Percentiles rank a stretch among this genome's conserved stretches.
These are phyloP conservation scores for Argyresthia goedartella DNA, from an alignment of 2,888 invertebrate genomes.

Conservation along the genomic window DNA sequence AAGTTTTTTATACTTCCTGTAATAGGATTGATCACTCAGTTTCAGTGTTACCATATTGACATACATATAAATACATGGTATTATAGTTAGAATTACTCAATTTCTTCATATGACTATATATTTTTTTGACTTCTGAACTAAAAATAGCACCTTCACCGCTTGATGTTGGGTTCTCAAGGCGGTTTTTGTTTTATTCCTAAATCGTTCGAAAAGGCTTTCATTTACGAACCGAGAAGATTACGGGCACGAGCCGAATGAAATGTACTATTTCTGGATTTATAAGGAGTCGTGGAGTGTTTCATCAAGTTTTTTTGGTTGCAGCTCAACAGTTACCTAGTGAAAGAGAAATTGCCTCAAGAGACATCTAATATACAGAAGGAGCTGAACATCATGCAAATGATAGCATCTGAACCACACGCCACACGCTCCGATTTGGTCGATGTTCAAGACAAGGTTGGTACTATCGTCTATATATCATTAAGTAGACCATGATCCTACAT, in stretches of 20 bases:
- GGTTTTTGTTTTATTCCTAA: no score
- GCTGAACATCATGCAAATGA: conserved; percentile 76
- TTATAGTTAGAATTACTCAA: neutral
- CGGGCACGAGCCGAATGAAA: no score
- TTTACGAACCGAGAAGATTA: no score
- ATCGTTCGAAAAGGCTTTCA: no score
- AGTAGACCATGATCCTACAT: no score
- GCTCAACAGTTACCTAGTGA: conserved; percentile 80
- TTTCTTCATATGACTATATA: no score
- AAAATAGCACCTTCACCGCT: no score
- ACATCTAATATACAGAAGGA: conserved; percentile 73
- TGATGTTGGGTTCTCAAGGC: no score
- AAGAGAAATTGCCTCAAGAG: conserved; percentile 85
- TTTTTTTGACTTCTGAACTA: no score
- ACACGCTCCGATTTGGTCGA: conserved; percentile 75
- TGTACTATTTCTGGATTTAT: no score
- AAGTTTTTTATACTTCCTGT: no score
- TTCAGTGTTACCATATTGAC: neutral
- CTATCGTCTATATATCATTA: neutral
- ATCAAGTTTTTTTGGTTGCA: conserved; percentile 18
- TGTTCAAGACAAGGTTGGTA: conserved; percentile 72
- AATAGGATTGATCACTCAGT: no score
- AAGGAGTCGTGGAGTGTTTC: neutral
- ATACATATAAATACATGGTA: neutral
- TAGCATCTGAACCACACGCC: conserved; percentile 75